These are phyloP conservation scores for Bradypus variegatus DNA, from an alignment of 2,797 vertebrate genomes.

Conservation along the genomic window DNA sequence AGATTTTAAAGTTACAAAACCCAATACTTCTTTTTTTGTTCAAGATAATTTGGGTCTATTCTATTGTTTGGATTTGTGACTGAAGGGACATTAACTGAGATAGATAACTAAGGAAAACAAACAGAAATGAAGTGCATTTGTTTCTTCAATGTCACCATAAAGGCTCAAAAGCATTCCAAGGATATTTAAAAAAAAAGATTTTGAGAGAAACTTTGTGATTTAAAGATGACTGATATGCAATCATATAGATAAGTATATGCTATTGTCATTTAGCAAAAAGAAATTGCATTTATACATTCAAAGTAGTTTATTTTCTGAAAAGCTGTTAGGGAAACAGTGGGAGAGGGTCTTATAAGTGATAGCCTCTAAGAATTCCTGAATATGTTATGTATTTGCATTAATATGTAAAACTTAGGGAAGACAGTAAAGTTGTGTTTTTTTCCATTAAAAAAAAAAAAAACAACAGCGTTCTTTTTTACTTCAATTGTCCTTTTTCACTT, in stretches of 20 bases:
- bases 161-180: not conserved
- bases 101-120: not conserved
- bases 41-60: not conserved
- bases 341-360: not conserved
- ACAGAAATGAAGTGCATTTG: not conserved
- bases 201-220: not conserved
- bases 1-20: not conserved
- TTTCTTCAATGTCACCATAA: not conserved
- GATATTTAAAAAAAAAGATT: not conserved
- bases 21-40: not conserved
- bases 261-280: slow-evolving; percentile 11
- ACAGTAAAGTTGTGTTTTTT: not conserved
- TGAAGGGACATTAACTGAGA: not conserved
- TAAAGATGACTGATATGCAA: not conserved
- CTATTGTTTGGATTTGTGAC: not conserved
- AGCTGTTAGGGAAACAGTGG: not conserved
- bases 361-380: not conserved
- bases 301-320: slow-evolving; percentile 40
- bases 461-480: too few species aligned
- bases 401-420: not conserved
- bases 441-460: not conserved
- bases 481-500: too few species aligned
- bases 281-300: not conserved
- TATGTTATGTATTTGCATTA: slow-evolving; percentile 6
- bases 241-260: not conserved